Evolutionary conservation across 1,140 invertebrate species (phyloP).

Genomic region (Drosophila kikkawai): DNA sequence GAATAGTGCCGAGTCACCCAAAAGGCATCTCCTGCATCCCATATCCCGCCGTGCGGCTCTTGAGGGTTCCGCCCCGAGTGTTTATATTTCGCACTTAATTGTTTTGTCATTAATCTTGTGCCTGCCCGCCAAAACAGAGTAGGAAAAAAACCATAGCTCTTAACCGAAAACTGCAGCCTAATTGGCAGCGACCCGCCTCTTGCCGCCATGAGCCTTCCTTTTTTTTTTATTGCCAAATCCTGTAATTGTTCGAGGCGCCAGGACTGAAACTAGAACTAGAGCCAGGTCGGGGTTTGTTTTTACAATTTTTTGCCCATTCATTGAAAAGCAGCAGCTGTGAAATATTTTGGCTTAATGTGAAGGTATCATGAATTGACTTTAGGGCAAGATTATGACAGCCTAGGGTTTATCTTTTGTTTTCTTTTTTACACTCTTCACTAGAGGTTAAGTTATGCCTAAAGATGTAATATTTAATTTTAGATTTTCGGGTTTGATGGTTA

Average conservation of each 20-base stretch:
- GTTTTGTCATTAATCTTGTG: constrained; percentile 83
- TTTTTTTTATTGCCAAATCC: constrained; percentile 61
- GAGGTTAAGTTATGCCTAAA: background rate
- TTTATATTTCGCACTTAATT: constrained; percentile 85
- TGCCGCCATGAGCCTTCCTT: background rate
- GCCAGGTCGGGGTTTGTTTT: constrained; percentile 28
- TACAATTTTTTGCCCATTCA: constrained; percentile 43
- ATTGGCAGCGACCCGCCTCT: constrained; percentile 60
- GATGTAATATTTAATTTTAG: background rate
- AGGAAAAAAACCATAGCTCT: constrained; percentile 21
- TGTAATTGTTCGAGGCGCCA: constrained; percentile 73
- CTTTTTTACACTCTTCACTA: background rate
- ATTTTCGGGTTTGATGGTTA: background rate
- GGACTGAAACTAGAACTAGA: constrained; percentile 47
- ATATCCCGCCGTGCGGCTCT: constrained; percentile 26
- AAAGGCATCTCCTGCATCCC: constrained; percentile 5
- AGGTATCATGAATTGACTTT: constrained; percentile 42
- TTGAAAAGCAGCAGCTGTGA: constrained; percentile 39
- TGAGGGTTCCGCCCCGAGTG: constrained; percentile 46
- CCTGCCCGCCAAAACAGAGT: constrained; percentile 23
- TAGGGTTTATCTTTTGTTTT: background rate
- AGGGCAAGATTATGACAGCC: constrained; percentile 24
- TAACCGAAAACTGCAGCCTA: constrained; percentile 41
- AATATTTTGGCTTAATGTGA: constrained; percentile 31
- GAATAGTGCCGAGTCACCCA: constrained; percentile 39